Evolutionary conservation across 2,113 vertebrate genomes (phyloP).

Genomic region (Clupea harengus): DNA sequence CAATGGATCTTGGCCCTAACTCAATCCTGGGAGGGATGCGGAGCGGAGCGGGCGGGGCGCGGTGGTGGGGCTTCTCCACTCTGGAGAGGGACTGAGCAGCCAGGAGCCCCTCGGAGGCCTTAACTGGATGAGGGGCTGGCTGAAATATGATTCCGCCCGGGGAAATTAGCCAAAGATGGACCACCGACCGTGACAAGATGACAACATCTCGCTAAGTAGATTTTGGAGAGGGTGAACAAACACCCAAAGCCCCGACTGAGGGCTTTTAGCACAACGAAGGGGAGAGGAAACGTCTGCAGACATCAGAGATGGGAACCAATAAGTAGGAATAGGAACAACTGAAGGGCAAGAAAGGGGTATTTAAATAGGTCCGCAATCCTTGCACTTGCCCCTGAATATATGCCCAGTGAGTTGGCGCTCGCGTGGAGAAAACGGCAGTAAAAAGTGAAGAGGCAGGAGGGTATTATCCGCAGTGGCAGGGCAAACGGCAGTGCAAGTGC

Average conservation of each 20-base stretch:
- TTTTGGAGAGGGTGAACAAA: conserved; percentile 52
- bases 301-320: not conserved
- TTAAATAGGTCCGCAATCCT: conserved; percentile 17
- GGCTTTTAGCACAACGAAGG: not conserved
- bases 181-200: conserved; percentile 64
- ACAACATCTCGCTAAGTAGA: conserved; percentile 65
- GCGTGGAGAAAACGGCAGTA: not conserved
- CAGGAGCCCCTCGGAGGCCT: conserved; percentile 30
- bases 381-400: conserved; percentile 18
- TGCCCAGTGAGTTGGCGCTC: not conserved
- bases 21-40: conserved; percentile 15
- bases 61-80: not conserved
- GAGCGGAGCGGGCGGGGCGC: not conserved
- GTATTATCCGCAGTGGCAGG: not conserved
- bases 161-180: conserved; percentile 61
- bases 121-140: conserved; percentile 45
- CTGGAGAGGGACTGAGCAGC: not conserved
- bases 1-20: conserved; percentile 3
- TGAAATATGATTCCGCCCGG: conserved; percentile 51
- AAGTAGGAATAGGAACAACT: not conserved
- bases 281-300: not conserved
- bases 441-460: not conserved
- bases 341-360: not conserved
- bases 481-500: not conserved
- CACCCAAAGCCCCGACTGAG: not conserved